These are phyloP conservation scores for Callyntrura guangdongensis DNA, from an alignment of 2,888 invertebrate genomes.

Conservation along the genomic window DNA sequence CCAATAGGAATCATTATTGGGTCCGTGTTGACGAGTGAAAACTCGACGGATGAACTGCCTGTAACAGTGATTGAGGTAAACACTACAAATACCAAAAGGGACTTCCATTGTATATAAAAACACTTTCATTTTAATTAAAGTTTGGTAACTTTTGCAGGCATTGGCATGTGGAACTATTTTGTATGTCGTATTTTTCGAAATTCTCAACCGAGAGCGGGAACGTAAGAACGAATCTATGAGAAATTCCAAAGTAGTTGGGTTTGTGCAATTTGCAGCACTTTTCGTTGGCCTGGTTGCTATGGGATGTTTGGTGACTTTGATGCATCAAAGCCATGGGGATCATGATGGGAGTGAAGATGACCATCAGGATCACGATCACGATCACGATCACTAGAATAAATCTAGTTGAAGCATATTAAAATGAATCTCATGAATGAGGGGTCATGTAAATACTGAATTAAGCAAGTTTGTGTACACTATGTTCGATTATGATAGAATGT, in stretches of 20 bases:
- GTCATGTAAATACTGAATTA: too few species aligned
- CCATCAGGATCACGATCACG: conserved; percentile 37
- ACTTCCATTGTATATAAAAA: too few species aligned
- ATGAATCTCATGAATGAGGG: too few species aligned
- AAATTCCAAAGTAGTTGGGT: conserved; percentile 79
- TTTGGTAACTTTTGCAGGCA: conserved; percentile 91
- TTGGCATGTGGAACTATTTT: conserved; percentile 96
- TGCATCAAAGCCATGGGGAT: conserved; percentile 53
- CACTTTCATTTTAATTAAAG: too few species aligned
- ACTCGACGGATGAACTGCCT: conserved; percentile 52
- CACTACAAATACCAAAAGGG: too few species aligned
- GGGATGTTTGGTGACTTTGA: conserved; percentile 72
- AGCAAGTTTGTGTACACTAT: too few species aligned
- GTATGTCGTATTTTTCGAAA: conserved; percentile 99
- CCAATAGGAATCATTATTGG: conserved; percentile 87
- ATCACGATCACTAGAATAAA: background rate
- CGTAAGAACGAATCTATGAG: conserved; percentile 79
- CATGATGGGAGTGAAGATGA: conserved; percentile 58
- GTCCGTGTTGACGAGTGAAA: conserved; percentile 85
- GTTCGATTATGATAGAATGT: too few species aligned
- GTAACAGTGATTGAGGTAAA: conserved; percentile 83
- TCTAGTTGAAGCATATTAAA: too few species aligned
- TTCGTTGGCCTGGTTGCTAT: conserved; percentile 74
- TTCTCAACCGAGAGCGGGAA: conserved; percentile 90
- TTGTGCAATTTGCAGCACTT: conserved; percentile 81